phyloP scores from a whole-genome alignment of 2,113 vertebrate species.

The Verasper variegatus region DNA sequence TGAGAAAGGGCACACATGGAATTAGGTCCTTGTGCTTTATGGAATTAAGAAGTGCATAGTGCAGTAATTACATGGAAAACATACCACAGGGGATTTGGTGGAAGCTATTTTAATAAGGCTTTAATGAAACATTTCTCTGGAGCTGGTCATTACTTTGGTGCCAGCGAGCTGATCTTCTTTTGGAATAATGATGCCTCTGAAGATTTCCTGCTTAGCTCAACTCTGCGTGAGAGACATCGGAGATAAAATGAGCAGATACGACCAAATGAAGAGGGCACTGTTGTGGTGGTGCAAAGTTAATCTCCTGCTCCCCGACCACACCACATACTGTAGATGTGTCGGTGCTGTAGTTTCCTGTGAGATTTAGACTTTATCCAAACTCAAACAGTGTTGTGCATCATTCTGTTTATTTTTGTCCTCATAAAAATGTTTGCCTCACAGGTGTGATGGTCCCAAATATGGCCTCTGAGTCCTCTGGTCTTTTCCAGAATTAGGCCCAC shows the following conservation, averaged over 20 bases:
- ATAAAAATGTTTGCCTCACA: constrained; percentile 74
- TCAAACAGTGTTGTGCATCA: constrained; percentile 5
- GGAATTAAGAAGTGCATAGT: constrained; percentile 40
- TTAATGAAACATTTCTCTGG: constrained; percentile 69
- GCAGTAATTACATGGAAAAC: constrained; percentile 59
- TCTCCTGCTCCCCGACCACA: constrained; percentile 11
- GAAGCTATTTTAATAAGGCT: constrained; percentile 72
- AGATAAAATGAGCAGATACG: constrained; percentile 33
- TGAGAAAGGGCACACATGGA: background rate
- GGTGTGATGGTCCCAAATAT: constrained; percentile 81
- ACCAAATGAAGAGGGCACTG: constrained; percentile 16
- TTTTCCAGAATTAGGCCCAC: constrained; percentile 81
- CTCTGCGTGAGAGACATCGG: background rate
- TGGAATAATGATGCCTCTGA: constrained; percentile 53
- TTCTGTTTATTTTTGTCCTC: constrained; percentile 46
- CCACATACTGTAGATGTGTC: background rate
- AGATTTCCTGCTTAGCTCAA: constrained; percentile 38
- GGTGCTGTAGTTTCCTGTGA: constrained; percentile 11
- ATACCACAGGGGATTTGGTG: constrained; percentile 66
- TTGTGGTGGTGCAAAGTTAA: constrained; percentile 29
- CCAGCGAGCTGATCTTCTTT: constrained; percentile 52
- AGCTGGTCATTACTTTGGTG: constrained; percentile 44
- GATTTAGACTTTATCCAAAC: background rate
- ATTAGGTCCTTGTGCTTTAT: constrained; percentile 29
- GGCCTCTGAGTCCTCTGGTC: constrained; percentile 81